A percentile compares a stretch with the other conserved stretches of the same genome.
phyloP scores from a whole-genome alignment of 2,113 vertebrate species.

The Silurus asotus region DNA sequence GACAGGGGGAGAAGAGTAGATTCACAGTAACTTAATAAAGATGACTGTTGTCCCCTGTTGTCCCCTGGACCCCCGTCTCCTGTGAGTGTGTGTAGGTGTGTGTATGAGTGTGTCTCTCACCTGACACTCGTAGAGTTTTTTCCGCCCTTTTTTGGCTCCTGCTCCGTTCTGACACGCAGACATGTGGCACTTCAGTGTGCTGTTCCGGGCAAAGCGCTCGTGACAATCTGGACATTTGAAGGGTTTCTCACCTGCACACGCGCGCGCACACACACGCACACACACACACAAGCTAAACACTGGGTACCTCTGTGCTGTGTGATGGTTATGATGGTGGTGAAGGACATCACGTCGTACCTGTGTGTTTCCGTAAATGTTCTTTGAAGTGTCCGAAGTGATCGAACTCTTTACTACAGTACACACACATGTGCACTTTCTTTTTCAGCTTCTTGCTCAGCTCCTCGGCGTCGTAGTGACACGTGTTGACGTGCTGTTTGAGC shows the following conservation, averaged over 20 bases:
- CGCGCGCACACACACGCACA: not conserved
- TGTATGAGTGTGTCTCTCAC: slow-evolving; percentile 67
- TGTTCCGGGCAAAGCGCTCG: slow-evolving; percentile 94
- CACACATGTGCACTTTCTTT: slow-evolving; percentile 95
- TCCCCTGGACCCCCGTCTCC: too few species aligned
- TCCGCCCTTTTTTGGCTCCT: slow-evolving; percentile 96
- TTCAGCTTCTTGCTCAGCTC: slow-evolving; percentile 84
- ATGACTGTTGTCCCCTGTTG: too few species aligned
- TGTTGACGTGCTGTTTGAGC: slow-evolving; percentile 92
- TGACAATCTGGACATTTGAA: slow-evolving; percentile 98
- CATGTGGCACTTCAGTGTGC: slow-evolving; percentile 95
- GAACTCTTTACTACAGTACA: slow-evolving; percentile 96
- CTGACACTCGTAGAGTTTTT: slow-evolving; percentile 98
- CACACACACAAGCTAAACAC: not conserved
- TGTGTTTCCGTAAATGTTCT: slow-evolving; percentile 96
- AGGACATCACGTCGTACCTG: slow-evolving; percentile 72
- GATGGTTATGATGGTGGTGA: too few species aligned
- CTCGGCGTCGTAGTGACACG: slow-evolving; percentile 87
- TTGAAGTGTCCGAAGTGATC: slow-evolving; percentile 98
- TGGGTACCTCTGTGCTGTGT: too few species aligned
- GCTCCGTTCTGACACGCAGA: slow-evolving; percentile 92
- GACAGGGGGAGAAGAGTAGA: too few species aligned
- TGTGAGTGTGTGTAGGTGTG: too few species aligned
- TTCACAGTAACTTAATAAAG: too few species aligned
- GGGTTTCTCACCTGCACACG: slow-evolving; percentile 89